Evolutionary conservation across 1,140 invertebrate species (phyloP).

Genomic region (Aradophagus sp.): DNA sequence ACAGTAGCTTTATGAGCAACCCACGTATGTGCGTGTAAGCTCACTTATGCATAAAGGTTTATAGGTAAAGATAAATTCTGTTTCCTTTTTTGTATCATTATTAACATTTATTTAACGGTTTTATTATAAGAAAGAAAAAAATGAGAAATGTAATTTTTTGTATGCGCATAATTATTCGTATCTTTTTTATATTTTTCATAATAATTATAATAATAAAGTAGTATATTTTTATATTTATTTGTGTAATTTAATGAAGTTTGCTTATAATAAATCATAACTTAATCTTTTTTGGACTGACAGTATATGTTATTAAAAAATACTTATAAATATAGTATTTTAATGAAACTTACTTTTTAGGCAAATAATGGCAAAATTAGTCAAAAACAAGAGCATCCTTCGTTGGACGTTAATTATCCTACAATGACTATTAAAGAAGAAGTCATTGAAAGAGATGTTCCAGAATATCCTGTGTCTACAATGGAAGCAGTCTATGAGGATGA

Average conservation of each 20-base stretch:
- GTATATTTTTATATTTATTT: too few relatives aligned
- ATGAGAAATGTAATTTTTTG: too few relatives aligned
- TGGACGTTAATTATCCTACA: constrained; percentile 10
- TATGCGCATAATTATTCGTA: too few relatives aligned
- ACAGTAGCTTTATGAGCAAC: too few relatives aligned
- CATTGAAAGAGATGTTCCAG: constrained; percentile 36
- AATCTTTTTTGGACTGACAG: too few relatives aligned
- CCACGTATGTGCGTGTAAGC: constrained; percentile 13
- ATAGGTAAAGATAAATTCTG: constrained; percentile 17
- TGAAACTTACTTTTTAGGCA: constrained; percentile 16
- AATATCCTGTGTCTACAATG: constrained; percentile 39
- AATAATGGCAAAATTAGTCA: constrained; percentile 3
- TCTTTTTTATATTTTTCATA: too few relatives aligned
- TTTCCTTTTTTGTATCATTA: too few relatives aligned
- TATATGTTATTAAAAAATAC: too few relatives aligned
- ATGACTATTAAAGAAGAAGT: constrained; percentile 35
- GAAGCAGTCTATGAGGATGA: constrained; percentile 39
- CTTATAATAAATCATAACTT: too few relatives aligned
- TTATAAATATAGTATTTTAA: too few relatives aligned
- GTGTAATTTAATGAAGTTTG: too few relatives aligned
- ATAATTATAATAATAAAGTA: too few relatives aligned
- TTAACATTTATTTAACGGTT: constrained; percentile 14
- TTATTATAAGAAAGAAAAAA: background rate
- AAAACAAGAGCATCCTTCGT: constrained; percentile 1
- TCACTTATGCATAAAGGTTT: constrained; percentile 12